Conservation (phyloP, 2,888 invertebrate genomes). For the Ophioninae sp. region DNA sequence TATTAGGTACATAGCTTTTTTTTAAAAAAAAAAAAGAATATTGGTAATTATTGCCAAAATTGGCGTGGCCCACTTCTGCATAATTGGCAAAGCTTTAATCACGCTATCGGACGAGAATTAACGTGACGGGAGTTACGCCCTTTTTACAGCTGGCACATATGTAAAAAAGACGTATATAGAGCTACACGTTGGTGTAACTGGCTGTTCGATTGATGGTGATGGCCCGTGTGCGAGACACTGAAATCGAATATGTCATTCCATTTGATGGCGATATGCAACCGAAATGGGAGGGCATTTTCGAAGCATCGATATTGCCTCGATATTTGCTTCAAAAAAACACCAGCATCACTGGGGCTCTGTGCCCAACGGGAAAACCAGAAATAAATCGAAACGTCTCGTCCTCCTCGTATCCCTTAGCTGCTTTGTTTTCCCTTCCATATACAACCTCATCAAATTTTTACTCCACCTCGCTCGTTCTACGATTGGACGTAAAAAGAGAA, state of each 20-base stretch:
- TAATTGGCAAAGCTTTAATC: no score
- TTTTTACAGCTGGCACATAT: neutral
- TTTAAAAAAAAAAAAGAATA: no score
- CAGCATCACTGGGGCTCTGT: constrained; percentile 11
- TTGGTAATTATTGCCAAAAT: no score
- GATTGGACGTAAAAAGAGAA: neutral
- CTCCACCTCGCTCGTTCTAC: neutral
- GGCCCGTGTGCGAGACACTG: constrained; percentile 54
- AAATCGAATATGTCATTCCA: constrained; percentile 64
- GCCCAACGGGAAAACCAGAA: neutral
- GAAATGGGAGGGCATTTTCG: constrained; percentile 25
- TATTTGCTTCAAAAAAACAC: constrained; percentile 19
- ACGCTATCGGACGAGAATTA: neutral
- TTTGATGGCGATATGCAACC: constrained; percentile 53
- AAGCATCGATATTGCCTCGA: constrained; percentile 30
- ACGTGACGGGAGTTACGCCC: neutral
- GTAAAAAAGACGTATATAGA: neutral
- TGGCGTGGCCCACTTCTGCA: no score
- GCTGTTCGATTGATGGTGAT: constrained; percentile 28
- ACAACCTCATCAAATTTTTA: constrained; percentile 20
- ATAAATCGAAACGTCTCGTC: constrained; percentile 31
- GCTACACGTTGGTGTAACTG: neutral
- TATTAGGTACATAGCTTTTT: no score
- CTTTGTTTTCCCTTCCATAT: neutral
- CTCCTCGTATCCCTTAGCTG: neutral